Percentiles rank a stretch among this genome's conserved stretches.
Conservation (phyloP, 2,113 vertebrate species). For the Artemisiospiza belli region DNA sequence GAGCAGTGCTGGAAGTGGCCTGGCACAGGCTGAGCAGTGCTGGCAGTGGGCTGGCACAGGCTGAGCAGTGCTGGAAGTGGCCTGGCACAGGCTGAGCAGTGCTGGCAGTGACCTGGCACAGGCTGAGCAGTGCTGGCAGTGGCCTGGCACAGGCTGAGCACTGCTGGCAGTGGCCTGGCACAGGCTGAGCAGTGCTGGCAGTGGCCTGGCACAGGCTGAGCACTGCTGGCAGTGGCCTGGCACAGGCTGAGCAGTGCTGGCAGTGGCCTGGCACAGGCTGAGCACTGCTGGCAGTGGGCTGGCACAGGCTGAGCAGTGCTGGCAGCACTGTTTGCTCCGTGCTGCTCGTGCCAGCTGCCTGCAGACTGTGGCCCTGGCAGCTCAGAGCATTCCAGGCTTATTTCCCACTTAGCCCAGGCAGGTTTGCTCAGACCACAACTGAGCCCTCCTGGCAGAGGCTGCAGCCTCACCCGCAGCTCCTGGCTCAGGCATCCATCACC, state of each 20-base stretch:
- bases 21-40: background rate
- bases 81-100: background rate
- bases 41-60: background rate
- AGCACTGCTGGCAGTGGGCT: background rate
- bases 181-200: too few relatives aligned
- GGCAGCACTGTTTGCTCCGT: background rate
- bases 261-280: background rate
- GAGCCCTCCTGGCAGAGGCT: background rate
- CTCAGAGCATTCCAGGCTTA: background rate
- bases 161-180: background rate
- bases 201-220: background rate
- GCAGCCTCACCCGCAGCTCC: background rate
- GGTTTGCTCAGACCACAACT: background rate
- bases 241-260: background rate
- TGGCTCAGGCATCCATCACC: background rate
- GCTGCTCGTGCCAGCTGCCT: background rate
- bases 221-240: background rate
- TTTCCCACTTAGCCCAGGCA: background rate
- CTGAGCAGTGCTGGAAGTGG: background rate
- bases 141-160: background rate
- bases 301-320: background rate
- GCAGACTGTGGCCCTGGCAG: background rate
- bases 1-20: background rate
- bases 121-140: too few relatives aligned
- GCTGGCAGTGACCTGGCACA: background rate